Conservation (phyloP, 2,113 vertebrate genomes). For the Takifugu flavidus region DNA sequence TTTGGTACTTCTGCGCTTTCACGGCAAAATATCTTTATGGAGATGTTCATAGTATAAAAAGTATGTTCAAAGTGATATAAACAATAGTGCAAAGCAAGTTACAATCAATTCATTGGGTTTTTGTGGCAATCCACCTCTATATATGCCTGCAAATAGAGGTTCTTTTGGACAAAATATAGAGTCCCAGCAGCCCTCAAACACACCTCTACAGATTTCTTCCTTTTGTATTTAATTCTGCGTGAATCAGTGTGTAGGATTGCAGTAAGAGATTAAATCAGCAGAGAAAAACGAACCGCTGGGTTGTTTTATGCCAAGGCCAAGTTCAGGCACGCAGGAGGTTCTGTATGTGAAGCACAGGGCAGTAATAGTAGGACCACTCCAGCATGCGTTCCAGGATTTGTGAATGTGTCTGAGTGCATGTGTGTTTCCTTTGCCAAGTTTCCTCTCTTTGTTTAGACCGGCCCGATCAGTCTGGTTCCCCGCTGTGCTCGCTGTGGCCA, state of each 20-base stretch:
- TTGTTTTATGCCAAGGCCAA: slow-evolving; percentile 31
- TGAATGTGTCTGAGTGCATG: slow-evolving; percentile 20
- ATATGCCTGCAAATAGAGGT: background rate
- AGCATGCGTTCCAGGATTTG: slow-evolving; percentile 21
- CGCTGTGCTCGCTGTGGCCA: slow-evolving; percentile 55
- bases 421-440: slow-evolving; percentile 70
- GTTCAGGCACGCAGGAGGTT: slow-evolving; percentile 50
- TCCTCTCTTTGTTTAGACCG: slow-evolving; percentile 76
- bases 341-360: slow-evolving; percentile 23
- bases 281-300: background rate
- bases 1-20: too few relatives aligned
- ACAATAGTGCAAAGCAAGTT: background rate
- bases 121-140: background rate
- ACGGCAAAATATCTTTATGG: too few relatives aligned
- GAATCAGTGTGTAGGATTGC: slow-evolving; percentile 1
- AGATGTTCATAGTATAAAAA: too few relatives aligned
- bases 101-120: background rate
- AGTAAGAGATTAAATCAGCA: slow-evolving; percentile 28
- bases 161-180: background rate
- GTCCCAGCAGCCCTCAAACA: background rate
- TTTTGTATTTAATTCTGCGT: slow-evolving; percentile 3
- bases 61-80: too few relatives aligned
- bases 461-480: slow-evolving; percentile 66
- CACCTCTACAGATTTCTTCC: background rate
- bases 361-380: slow-evolving; percentile 18